Percentiles rank a stretch among this genome's conserved stretches.
These are phyloP conservation scores for Saturnia pavonia DNA, from an alignment of 2,888 invertebrate genomes.

Conservation along the genomic window DNA sequence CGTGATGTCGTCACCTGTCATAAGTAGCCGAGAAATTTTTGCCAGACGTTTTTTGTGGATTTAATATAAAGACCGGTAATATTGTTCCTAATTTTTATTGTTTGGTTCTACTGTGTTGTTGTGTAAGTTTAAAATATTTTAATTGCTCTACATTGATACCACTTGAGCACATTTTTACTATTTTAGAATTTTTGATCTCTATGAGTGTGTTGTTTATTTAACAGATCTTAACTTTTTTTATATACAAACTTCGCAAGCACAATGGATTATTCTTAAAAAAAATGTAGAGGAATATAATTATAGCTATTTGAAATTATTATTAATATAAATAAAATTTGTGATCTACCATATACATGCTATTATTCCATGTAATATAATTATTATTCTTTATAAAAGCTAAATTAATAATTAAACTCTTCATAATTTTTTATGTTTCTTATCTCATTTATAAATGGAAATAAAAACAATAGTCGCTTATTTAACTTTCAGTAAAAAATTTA, in stretches of 20 bases:
- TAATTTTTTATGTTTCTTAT: conserved; percentile 5
- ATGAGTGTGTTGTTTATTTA: too few relatives aligned
- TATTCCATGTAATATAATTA: not conserved
- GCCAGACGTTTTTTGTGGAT: not conserved
- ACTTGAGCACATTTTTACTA: too few relatives aligned
- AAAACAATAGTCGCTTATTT: conserved; percentile 5
- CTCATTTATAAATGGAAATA: not conserved
- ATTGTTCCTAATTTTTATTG: not conserved
- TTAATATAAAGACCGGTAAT: not conserved
- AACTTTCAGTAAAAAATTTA: conserved; percentile 9
- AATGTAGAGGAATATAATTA: not conserved
- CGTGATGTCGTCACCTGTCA: conserved; percentile 28
- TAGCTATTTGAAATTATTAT: not conserved
- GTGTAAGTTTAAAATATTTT: not conserved
- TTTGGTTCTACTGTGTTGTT: not conserved
- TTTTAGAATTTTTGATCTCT: too few relatives aligned
- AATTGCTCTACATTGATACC: not conserved
- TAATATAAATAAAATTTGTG: not conserved
- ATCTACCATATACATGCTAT: not conserved
- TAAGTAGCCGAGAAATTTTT: not conserved
- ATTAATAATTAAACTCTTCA: not conserved
- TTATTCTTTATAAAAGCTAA: not conserved
- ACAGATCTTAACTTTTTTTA: too few relatives aligned
- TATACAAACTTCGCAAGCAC: too few relatives aligned
- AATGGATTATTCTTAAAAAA: too few relatives aligned